Evolutionary conservation across 2,888 invertebrate species (phyloP), one percentile per base, ranked within the genome.

Genomic region (Protonemura montana): DNA sequence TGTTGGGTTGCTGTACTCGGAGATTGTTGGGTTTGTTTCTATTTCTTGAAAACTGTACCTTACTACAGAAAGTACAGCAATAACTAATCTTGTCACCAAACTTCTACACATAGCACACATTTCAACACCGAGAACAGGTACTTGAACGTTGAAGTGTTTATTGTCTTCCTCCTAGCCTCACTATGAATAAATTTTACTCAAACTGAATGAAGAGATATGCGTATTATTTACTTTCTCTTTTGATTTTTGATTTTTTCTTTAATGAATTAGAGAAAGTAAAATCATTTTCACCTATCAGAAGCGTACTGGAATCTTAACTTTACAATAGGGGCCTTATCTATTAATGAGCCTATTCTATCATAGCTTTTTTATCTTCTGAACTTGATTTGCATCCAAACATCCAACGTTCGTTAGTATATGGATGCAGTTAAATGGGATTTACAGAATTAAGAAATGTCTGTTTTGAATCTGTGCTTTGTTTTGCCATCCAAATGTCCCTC

Each of bases 251-350:
- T 10, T 35, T 35, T 6, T 35, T 21, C 59, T 59, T 59, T 59
- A 59, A 16, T 59, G 16, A 7, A 59, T 10, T 21, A 21, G 21
- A 59, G 78, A 78, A 25, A 78, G 78, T 78, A 77, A 77, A 13
- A 27, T 26, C 10, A 78, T 78, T 13, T 78, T 59, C 59, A 59
- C 59, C 2, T n/a, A n/a, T n/a, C n/a, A n/a, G n/a, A n/a, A n/a
- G n/a, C n/a, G n/a, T n/a, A n/a, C n/a, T n/a, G n/a, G n/a, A n/a
- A n/a, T n/a, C n/a, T n/a, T n/a, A n/a, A n/a, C n/a, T n/a, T n/a
- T n/a, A n/a, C n/a, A n/a, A 78, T 78, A 78, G 78, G 78, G 78
- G 78, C n/a, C 26, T 78, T 78, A 78, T 78, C 78, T 2, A 78
- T 78, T 7, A 16, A 21, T 21, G 21, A n/a, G n/a, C n/a, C n/a